These are phyloP conservation scores for Myotis pilosus DNA, from an alignment of 2,797 vertebrate genomes.

Conservation along the genomic window DNA sequence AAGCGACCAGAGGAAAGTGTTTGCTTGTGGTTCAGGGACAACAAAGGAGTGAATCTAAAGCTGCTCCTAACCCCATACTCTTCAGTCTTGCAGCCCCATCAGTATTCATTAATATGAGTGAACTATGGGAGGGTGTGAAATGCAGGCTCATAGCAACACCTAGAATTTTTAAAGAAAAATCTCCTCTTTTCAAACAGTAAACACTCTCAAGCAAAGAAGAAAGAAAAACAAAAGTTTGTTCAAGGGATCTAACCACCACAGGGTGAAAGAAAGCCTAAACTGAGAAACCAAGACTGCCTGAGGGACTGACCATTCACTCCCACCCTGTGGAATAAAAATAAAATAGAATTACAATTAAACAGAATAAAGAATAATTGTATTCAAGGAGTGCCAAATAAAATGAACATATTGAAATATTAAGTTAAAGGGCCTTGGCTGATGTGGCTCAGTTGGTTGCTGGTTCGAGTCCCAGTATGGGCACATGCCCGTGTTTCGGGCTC, in stretches of 20 bases:
- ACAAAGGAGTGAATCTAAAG: background rate
- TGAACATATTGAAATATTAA: background rate
- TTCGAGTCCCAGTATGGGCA: background rate
- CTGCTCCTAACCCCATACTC: fast-evolving
- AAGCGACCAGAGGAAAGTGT: fast-evolving
- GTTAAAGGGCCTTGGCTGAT: background rate
- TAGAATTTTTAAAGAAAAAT: background rate
- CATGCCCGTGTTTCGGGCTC: background rate
- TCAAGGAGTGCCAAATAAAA: conserved; percentile 47
- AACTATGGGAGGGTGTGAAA: background rate
- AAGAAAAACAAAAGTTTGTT: background rate
- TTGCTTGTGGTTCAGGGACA: background rate
- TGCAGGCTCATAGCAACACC: background rate
- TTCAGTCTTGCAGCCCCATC: too few species aligned
- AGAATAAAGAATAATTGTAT: background rate
- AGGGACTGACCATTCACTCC: background rate
- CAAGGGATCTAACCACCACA: background rate
- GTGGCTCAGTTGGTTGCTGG: background rate
- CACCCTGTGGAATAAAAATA: background rate
- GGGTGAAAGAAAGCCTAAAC: background rate
- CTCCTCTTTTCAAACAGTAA: conserved; percentile 49
- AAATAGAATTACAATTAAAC: background rate
- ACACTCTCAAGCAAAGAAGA: background rate
- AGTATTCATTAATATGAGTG: fast-evolving
- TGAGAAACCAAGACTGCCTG: background rate